Conservation (phyloP, 92 coral and sea anemone genomes). For the Porites lobata region DNA sequence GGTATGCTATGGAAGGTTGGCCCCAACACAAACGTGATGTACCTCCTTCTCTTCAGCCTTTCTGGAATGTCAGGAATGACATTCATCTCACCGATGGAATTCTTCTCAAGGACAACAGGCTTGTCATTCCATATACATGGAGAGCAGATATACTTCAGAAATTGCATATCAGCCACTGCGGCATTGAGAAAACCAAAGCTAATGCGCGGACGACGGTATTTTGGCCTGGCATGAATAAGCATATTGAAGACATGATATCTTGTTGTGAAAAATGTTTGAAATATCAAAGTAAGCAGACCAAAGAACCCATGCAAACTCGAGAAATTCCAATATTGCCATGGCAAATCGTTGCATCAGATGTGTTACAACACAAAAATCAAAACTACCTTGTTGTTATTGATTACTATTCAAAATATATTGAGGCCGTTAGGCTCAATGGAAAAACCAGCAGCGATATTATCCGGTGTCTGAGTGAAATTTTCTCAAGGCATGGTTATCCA, state of each 20-base stretch:
- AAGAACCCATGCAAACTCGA: constrained; percentile 47
- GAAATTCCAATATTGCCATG: constrained; percentile 36
- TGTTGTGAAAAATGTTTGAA: constrained; percentile 36
- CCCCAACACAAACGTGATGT: constrained; percentile 39
- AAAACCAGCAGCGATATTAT: constrained; percentile 32
- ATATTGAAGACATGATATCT: constrained; percentile 29
- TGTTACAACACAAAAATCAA: constrained; percentile 37
- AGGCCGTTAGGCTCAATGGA: constrained; percentile 25
- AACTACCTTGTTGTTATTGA: constrained; percentile 41
- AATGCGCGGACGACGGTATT: constrained; percentile 32
- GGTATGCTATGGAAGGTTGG: constrained; percentile 32
- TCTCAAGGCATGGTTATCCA: constrained; percentile 60
- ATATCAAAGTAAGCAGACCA: constrained; percentile 33
- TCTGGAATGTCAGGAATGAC: constrained; percentile 47
- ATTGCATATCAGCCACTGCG: constrained; percentile 48
- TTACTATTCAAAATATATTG: constrained; percentile 43
- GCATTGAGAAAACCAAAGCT: constrained; percentile 38
- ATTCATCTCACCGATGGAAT: constrained; percentile 36
- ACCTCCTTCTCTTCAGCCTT: constrained; percentile 20
- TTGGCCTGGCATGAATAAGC: constrained; percentile 50
- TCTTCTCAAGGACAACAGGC: constrained; percentile 2
- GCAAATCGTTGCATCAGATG: constrained; percentile 46
- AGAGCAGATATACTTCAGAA: constrained; percentile 36
- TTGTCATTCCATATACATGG: constrained; percentile 27
- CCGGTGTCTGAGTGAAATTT: constrained; percentile 14